Percentiles rank a stretch among this genome's conserved stretches.
These are phyloP conservation scores for Todiramphus saurophagus DNA, from an alignment of 2,113 vertebrate species.

Conservation along the genomic window DNA sequence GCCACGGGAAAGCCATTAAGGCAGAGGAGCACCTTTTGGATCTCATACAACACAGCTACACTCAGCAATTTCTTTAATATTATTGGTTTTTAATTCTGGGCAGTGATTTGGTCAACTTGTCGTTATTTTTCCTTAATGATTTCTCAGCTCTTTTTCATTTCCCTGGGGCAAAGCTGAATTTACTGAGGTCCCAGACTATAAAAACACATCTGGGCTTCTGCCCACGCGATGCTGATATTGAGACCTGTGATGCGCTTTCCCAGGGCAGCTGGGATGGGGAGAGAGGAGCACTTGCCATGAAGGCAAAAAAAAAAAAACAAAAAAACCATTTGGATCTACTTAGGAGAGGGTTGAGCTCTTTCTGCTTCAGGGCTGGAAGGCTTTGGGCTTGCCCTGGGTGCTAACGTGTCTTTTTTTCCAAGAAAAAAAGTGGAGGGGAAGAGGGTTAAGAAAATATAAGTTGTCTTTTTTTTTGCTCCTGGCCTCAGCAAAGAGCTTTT, in stretches of 20 bases:
- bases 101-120: neutral
- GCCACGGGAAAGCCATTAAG: neutral
- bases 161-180: neutral
- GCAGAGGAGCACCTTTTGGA: neutral
- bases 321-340: neutral
- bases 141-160: neutral
- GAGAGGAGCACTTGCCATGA: neutral
- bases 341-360: neutral
- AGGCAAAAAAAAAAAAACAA: neutral
- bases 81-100: rapidly evolving
- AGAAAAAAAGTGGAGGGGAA: neutral
- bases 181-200: neutral
- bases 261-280: too few relatives aligned
- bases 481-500: neutral
- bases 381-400: neutral
- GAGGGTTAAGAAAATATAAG: neutral
- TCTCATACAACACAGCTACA: neutral
- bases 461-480: neutral
- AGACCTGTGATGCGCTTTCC: neutral
- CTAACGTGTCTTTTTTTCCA: neutral
- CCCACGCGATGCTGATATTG: neutral
- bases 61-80: neutral
- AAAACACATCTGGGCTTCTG: neutral
- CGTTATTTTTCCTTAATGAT: neutral
- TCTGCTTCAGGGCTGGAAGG: neutral